Percentiles rank a stretch among this genome's conserved stretches.
Conservation (phyloP, 2,113 vertebrate genomes). For the Vicugna pacos region DNA sequence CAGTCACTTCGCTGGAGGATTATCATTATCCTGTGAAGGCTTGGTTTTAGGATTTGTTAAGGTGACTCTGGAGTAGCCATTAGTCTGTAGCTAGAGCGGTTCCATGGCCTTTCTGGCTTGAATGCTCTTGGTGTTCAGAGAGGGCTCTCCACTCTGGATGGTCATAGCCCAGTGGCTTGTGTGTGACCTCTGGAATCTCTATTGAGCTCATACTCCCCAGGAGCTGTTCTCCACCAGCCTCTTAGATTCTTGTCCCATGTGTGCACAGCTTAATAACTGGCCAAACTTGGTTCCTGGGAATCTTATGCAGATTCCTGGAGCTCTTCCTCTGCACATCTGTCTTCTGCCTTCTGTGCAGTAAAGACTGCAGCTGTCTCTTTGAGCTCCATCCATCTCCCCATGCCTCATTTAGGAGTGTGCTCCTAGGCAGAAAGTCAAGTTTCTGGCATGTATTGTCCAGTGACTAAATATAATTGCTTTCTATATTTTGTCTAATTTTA, state of each 20-base stretch:
- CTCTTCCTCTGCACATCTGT: neutral
- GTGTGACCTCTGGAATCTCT: neutral
- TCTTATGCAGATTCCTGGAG: neutral
- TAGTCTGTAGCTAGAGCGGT: neutral
- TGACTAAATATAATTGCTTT: slow-evolving; percentile 19
- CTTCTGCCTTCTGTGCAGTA: neutral
- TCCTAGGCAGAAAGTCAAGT: neutral
- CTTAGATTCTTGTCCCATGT: neutral
- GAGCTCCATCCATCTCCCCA: neutral
- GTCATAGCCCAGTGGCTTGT: neutral
- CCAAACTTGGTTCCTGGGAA: neutral
- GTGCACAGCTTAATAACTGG: neutral
- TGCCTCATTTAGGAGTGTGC: neutral
- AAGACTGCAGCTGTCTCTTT: neutral
- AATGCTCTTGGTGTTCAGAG: neutral
- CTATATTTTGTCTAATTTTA: neutral
- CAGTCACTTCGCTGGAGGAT: neutral
- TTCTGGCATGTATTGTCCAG: neutral
- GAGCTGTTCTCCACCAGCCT: neutral
- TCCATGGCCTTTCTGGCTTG: neutral
- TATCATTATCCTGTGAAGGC: neutral
- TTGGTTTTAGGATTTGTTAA: neutral
- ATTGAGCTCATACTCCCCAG: fast-evolving
- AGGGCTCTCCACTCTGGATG: neutral
- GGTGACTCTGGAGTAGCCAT: neutral